phyloP scores from a whole-genome alignment of 2,113 vertebrate species.

The Oncorhynchus clarkii region DNA sequence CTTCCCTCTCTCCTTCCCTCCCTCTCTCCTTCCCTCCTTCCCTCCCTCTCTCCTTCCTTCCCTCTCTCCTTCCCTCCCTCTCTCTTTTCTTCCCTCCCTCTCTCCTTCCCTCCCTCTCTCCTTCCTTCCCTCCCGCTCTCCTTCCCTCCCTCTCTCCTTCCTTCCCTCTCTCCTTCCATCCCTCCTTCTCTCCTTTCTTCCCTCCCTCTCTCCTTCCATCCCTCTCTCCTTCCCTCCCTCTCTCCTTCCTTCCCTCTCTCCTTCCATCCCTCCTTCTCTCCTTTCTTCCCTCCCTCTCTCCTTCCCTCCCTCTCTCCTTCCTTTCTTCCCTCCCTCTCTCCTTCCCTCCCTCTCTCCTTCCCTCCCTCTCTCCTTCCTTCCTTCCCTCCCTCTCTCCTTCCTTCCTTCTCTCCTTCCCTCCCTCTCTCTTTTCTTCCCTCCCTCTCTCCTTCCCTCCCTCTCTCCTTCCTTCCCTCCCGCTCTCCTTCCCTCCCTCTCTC shows the following conservation, averaged over 20 bases:
- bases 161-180: rapidly evolving
- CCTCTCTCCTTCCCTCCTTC: background rate
- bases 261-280: conserved; percentile 7
- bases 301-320: conserved; percentile 23
- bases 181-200: background rate
- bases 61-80: too few species aligned
- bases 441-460: too few species aligned
- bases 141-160: too few species aligned
- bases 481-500: rapidly evolving
- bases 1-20: background rate
- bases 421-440: too few species aligned
- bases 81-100: rapidly evolving
- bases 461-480: rapidly evolving
- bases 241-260: rapidly evolving
- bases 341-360: conserved; percentile 24
- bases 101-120: too few species aligned
- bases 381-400: background rate
- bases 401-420: too few species aligned
- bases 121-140: too few species aligned
- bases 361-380: background rate
- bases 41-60: rapidly evolving
- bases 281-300: background rate
- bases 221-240: rapidly evolving
- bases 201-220: background rate
- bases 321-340: too few species aligned